A percentile compares a stretch with the other conserved stretches of the same genome.
These are phyloP conservation scores for Apamea crenata DNA, from an alignment of 2,888 invertebrate species.

Conservation along the genomic window DNA sequence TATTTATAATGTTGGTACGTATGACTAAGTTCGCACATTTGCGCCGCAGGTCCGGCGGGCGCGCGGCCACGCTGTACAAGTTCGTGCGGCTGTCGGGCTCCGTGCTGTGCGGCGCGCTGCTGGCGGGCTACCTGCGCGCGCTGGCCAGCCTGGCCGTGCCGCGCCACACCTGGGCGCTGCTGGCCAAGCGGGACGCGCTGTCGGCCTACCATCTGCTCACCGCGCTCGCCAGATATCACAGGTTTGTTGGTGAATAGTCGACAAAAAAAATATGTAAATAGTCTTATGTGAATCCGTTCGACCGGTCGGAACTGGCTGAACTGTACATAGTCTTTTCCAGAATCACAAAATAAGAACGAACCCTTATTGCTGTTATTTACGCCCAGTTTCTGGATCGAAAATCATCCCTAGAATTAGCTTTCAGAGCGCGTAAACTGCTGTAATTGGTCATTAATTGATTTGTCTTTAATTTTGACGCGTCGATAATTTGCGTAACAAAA, in stretches of 20 bases:
- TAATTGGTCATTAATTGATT: not conserved
- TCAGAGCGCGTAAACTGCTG: not conserved
- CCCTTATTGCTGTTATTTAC: not conserved
- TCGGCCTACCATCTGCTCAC: slow-evolving; percentile 84
- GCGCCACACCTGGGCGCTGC: slow-evolving; percentile 92
- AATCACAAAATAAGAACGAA: not conserved
- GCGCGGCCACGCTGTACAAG: slow-evolving; percentile 96
- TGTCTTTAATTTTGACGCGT: not conserved
- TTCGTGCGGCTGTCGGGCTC: slow-evolving; percentile 97
- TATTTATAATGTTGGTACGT: too few species aligned
- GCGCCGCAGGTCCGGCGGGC: slow-evolving; percentile 85
- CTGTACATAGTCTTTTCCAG: too few species aligned
- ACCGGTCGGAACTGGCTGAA: too few species aligned
- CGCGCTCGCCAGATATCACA: slow-evolving; percentile 93
- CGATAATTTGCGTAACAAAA: not conserved
- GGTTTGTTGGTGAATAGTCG: slow-evolving; percentile 76
- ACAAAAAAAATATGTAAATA: too few species aligned
- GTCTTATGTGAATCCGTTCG: too few species aligned
- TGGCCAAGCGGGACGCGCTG: slow-evolving; percentile 82
- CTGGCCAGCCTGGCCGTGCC: slow-evolving; percentile 95
- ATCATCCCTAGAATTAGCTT: not conserved
- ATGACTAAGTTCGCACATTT: too few species aligned
- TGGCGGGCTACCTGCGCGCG: slow-evolving; percentile 97
- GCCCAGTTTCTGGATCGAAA: not conserved
- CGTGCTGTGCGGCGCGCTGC: slow-evolving; percentile 95